Conservation (phyloP, 2,797 vertebrate genomes). For the Artibeus jamaicensis region DNA sequence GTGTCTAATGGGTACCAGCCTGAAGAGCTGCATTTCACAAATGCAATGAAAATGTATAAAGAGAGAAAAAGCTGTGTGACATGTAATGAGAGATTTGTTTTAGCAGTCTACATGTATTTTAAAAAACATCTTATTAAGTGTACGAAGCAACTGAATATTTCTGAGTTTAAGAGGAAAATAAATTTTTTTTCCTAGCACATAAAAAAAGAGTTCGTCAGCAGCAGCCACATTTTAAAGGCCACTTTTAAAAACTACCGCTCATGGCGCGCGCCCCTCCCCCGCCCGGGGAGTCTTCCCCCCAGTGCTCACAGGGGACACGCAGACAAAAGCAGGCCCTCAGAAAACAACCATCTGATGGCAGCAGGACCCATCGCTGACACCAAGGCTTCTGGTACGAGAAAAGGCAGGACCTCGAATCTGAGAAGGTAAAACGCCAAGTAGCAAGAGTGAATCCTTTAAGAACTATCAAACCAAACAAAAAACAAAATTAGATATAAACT, state of each 20-base stretch:
- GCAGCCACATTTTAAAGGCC: constrained; percentile 11
- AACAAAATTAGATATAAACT: constrained; percentile 89
- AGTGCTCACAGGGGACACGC: constrained; percentile 32
- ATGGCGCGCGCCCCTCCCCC: background rate
- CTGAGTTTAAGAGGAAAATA: constrained; percentile 28
- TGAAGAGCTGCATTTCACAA: constrained; percentile 30
- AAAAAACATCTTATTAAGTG: background rate
- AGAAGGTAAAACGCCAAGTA: constrained; percentile 67
- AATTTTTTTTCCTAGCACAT: constrained; percentile 35
- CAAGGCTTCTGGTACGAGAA: background rate
- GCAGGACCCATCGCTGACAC: background rate
- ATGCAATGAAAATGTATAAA: background rate
- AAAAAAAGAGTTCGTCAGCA: constrained; percentile 46
- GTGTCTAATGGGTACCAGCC: background rate
- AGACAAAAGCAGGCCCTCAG: background rate
- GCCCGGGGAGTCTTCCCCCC: background rate
- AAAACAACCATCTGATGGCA: constrained; percentile 50
- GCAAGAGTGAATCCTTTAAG: constrained; percentile 82
- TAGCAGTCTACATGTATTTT: background rate
- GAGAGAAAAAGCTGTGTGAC: background rate
- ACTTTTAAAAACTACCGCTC: constrained; percentile 25
- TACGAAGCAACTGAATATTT: constrained; percentile 43
- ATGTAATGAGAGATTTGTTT: background rate
- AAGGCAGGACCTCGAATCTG: constrained; percentile 35
- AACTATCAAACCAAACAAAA: constrained; percentile 81